Conservation (phyloP, 1,140 invertebrate genomes). For the Drosophila pandora region DNA sequence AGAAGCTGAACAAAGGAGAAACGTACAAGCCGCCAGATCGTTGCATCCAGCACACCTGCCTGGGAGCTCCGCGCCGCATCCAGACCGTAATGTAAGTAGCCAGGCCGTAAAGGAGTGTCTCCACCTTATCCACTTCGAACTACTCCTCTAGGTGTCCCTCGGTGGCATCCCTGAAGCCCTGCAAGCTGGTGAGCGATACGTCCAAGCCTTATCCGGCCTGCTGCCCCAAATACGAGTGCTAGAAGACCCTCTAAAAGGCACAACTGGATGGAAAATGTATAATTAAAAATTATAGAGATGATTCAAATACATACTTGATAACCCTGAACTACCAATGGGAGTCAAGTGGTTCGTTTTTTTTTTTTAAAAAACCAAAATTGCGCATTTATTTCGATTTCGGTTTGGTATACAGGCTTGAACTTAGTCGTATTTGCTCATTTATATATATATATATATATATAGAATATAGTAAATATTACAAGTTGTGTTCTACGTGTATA, state of each 20-base stretch:
- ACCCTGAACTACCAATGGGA: neutral
- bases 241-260: neutral
- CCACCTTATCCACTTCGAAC: neutral
- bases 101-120: no score
- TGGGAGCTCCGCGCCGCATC: neutral
- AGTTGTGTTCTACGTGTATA: constrained; percentile 45
- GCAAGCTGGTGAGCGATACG: constrained; percentile 38
- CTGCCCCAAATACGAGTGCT: constrained; percentile 51
- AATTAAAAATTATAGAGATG: neutral
- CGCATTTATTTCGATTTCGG: constrained; percentile 64
- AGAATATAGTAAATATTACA: constrained; percentile 44
- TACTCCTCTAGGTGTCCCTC: constrained; percentile 38
- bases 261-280: no score
- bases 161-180: constrained; percentile 18
- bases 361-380: constrained; percentile 63
- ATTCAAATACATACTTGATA: neutral
- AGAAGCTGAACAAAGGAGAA: constrained; percentile 37
- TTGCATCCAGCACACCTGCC: constrained; percentile 41
- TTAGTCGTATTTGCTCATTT: constrained; percentile 51
- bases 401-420: constrained; percentile 77
- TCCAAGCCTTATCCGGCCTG: constrained; percentile 58
- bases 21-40: constrained; percentile 22
- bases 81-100: constrained; percentile 25
- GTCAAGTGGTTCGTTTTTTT: neutral
- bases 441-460: constrained; percentile 15